These are phyloP conservation scores for Rhadina sibilatrix DNA, from an alignment of 2,113 vertebrate species.

Conservation along the genomic window DNA sequence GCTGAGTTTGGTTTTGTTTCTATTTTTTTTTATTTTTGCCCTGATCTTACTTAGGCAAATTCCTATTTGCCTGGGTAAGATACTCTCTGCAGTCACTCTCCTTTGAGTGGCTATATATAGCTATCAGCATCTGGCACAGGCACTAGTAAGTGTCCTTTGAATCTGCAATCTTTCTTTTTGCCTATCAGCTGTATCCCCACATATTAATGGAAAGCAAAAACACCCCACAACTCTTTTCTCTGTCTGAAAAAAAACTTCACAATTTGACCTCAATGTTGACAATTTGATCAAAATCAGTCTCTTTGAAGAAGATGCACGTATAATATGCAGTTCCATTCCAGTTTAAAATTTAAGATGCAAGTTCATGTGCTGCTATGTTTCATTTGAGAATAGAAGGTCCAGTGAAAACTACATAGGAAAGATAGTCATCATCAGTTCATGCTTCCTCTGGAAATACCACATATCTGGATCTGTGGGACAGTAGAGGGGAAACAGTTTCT, in stretches of 20 bases:
- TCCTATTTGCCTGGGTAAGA: background rate
- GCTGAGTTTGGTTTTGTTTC: background rate
- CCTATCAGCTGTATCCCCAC: background rate
- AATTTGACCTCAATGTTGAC: background rate
- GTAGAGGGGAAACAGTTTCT: background rate
- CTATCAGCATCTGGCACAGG: background rate
- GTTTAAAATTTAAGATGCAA: background rate
- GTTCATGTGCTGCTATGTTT: background rate
- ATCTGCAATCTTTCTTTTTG: background rate
- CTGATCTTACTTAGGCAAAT: background rate
- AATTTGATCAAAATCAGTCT: background rate
- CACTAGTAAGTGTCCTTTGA: background rate
- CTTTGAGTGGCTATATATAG: slow-evolving; percentile 17
- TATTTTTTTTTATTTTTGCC: background rate
- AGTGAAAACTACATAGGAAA: background rate
- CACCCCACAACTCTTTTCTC: background rate
- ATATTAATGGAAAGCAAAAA: background rate
- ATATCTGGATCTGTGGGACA: background rate
- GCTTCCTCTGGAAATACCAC: background rate
- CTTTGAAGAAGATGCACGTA: background rate
- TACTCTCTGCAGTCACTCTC: background rate
- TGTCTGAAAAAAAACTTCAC: background rate
- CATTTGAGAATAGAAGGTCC: background rate
- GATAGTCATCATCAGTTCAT: background rate
- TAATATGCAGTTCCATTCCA: background rate